Evolutionary conservation across 2,888 invertebrate genomes (phyloP), one percentile per base, ranked within the genome.

Genomic region (Megalurothrips usitatus): DNA sequence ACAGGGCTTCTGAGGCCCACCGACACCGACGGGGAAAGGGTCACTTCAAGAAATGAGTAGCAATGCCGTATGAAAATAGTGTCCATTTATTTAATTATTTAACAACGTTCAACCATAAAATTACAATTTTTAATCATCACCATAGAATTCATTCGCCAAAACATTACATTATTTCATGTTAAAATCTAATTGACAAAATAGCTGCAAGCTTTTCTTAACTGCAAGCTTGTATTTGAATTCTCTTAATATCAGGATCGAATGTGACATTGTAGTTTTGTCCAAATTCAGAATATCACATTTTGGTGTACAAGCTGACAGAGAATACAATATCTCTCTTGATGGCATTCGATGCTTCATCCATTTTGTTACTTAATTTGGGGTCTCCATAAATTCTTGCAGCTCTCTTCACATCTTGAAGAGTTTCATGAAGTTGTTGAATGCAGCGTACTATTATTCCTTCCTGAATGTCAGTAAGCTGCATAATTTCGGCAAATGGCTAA

Each of bases 281-380:
- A 28, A 47, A 28, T 28, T 28, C 9, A 47, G 9, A 26, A 19
- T 79, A 1, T 23, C n/a, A 48, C 49, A 48, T 83, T 84, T 89
- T 89, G 4, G 96, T 97, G 86, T 99, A 99, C 79, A 99, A 90
- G 87, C 97, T 98, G 49, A 97, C 97, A 34, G 98, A 96, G 87
- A 99, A 99, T 0, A 99, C 99, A 85, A 99, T 99, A 87, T 99
- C 99, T 82, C 99, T 90, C 87, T 98, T 97, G 83, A 99, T 98
- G 78, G 94, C 93, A 3, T 92, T 92, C 0, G 96, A 96, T 0
- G 97, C 96, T 86, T 96, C 96, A 87, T 97, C 95, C 96, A 99
- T 98, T 89, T 98, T 99, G 83, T 92, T 92, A 85, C 94, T 94
- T 4, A 99, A 89, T 17, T 93, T 93, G 0, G 97, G 95, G 87